Evolutionary conservation across 1,140 invertebrate genomes (phyloP), one percentile per base, ranked within the genome.

Genomic region (Elymnias hypermnestra): DNA sequence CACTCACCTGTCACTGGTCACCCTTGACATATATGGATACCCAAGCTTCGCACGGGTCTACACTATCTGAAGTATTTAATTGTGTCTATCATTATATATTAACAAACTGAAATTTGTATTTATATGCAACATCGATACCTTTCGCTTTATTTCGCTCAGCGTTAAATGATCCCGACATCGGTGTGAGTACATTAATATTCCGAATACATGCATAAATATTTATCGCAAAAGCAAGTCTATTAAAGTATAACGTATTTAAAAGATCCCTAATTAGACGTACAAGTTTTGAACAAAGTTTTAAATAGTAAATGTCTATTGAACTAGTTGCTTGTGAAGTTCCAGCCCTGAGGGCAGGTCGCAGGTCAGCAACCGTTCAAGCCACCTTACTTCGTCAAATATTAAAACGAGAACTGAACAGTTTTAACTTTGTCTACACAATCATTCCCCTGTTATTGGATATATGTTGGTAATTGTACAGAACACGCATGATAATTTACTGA

Each of bases 311-410:
- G 8, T 7, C 6, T 15, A 18, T 33, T 33, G 2, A 44, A 23
- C 7, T 7, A 39, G 19, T 31, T 41, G 18, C 14, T 2, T 1
- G 26, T 10, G 7, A 22, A 15, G 13, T 12, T 26, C 15, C 62
- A 69, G 38, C 65, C 62, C 62, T 52, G 53, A 53, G 12, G 22
- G 29, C 19, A 28, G 56, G 45, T 41, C 48, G 35, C 18, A 50
- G 63, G 58, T 71, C 67, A 62, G 53, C 43, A 46, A 50, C 55
- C 58, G 59, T 51, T 21, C 49, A 37, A 48, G 36, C 59, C 49
- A 57, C 62, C 56, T 53, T 56, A 50, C 51, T 53, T 59, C 53
- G 48, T 70, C 53, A 68, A 72, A 70, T 70, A 70, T 72, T 72
- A 57, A 72, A 64, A 55, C 33, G 53, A 50, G 48, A 43, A 43